These are phyloP conservation scores for Ellobius talpinus DNA, from an alignment of 2,113 vertebrate genomes.

Conservation along the genomic window DNA sequence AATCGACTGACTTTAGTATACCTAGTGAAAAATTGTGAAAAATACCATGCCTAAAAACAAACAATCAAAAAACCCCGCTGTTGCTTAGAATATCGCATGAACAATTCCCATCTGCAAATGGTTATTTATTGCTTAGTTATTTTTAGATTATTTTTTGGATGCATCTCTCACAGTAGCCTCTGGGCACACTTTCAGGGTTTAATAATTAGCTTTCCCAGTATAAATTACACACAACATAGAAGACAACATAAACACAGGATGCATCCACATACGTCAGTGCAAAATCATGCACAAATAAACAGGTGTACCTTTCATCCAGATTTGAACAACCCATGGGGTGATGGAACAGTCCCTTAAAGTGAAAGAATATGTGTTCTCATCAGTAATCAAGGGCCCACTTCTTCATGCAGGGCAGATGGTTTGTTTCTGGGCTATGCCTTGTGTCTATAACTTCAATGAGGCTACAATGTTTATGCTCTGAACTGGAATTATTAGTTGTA, in stretches of 20 bases:
- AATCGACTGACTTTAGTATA: slow-evolving; percentile 47
- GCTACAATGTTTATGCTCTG: slow-evolving; percentile 2
- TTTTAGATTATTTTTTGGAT: slow-evolving; percentile 76
- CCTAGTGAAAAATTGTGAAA: slow-evolving; percentile 28
- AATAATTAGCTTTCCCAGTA: slow-evolving; percentile 78
- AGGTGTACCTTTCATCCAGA: slow-evolving; percentile 49
- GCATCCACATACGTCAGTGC: slow-evolving; percentile 16
- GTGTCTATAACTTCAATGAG: neutral
- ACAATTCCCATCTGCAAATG: slow-evolving; percentile 78
- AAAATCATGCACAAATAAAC: neutral
- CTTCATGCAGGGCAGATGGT: neutral
- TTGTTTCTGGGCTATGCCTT: slow-evolving; percentile 8
- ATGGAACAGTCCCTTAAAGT: slow-evolving; percentile 29
- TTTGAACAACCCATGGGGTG: neutral
- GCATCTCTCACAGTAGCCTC: slow-evolving; percentile 78
- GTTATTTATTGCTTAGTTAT: slow-evolving; percentile 82
- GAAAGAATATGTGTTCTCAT: neutral
- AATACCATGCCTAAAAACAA: slow-evolving; percentile 38
- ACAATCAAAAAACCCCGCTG: slow-evolving; percentile 66
- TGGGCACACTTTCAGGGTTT: slow-evolving; percentile 71
- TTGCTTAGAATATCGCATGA: slow-evolving; percentile 71
- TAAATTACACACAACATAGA: slow-evolving; percentile 74
- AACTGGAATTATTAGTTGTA: slow-evolving; percentile 49
- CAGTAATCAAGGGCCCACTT: slow-evolving; percentile 28
- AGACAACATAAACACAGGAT: slow-evolving; percentile 75